Conservation (phyloP, 2,888 invertebrate species). For the Pediacus dermestoides region DNA sequence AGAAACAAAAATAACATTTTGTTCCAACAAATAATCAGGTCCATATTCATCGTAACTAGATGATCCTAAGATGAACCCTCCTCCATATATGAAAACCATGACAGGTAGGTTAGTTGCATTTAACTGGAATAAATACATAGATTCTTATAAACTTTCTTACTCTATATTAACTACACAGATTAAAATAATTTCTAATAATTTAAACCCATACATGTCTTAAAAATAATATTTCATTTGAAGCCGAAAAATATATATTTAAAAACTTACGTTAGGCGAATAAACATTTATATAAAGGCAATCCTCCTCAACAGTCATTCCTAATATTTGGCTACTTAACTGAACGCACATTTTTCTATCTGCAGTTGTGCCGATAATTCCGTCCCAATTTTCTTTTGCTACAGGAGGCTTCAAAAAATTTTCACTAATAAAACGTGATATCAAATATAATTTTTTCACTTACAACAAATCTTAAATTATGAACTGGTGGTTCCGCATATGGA, state of each 20-base stretch:
- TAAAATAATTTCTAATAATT: no score
- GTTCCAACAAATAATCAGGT: constrained; percentile 37
- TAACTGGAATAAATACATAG: no score
- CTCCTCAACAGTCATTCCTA: constrained; percentile 22
- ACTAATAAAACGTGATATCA: no score
- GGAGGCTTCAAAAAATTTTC: no score
- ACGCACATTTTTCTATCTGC: constrained; percentile 25
- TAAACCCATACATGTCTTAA: no score
- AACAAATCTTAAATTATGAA: constrained; percentile 20
- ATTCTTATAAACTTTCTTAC: no score
- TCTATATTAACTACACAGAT: no score
- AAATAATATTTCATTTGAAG: no score
- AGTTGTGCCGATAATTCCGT: constrained; percentile 25
- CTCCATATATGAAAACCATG: constrained; percentile 40
- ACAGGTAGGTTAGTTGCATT: constrained; percentile 28
- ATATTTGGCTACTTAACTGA: constrained; percentile 19
- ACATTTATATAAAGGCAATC: constrained; percentile 39
- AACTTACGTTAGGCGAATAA: constrained; percentile 31
- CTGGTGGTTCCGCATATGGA: constrained; percentile 22
- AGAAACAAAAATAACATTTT: constrained; percentile 35
- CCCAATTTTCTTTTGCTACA: constrained; percentile 26
- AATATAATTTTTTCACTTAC: constrained; percentile 14
- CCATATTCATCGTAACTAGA: constrained; percentile 30
- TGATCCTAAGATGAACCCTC: constrained; percentile 31
- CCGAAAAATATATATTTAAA: no score